These are phyloP conservation scores for Strigamia crassipes DNA, from an alignment of 2,888 invertebrate genomes.

Conservation along the genomic window DNA sequence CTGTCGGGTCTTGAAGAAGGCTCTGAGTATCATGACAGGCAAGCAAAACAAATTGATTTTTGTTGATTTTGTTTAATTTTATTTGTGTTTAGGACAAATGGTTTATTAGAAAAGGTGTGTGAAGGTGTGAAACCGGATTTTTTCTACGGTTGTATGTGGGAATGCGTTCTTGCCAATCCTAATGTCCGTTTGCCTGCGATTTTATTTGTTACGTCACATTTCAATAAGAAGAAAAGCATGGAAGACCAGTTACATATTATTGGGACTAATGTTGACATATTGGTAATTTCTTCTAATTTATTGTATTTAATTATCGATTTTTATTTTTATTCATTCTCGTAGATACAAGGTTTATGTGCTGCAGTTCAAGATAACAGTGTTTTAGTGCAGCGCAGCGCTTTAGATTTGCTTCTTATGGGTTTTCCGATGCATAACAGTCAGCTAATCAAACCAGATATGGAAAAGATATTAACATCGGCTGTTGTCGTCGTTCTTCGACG, in stretches of 20 bases:
- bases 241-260: conserved; percentile 81
- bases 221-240: conserved; percentile 76
- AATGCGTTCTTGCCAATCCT: conserved; percentile 79
- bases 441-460: conserved; percentile 68
- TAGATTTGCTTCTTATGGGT: conserved; percentile 79
- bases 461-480: conserved; percentile 73
- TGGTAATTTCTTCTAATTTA: conserved; percentile 64
- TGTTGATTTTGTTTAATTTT: conserved; percentile 1
- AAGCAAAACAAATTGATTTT: conserved; percentile 52
- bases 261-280: conserved; percentile 80
- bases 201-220: conserved; percentile 77
- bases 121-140: conserved; percentile 75
- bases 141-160: conserved; percentile 88
- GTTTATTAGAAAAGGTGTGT: conserved; percentile 72
- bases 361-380: conserved; percentile 79
- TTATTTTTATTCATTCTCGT: conserved; percentile 45
- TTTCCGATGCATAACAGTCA: conserved; percentile 84
- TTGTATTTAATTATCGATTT: conserved; percentile 38
- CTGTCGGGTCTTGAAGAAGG: conserved; percentile 86
- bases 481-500: conserved; percentile 73
- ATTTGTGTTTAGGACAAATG: conserved; percentile 64
- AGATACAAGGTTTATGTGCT: conserved; percentile 77
- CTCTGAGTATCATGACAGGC: conserved; percentile 79
- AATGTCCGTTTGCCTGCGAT: conserved; percentile 80
- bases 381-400: conserved; percentile 80